phyloP scores from a whole-genome alignment of 2,797 vertebrate species.

The Acanthurus lineatus region DNA sequence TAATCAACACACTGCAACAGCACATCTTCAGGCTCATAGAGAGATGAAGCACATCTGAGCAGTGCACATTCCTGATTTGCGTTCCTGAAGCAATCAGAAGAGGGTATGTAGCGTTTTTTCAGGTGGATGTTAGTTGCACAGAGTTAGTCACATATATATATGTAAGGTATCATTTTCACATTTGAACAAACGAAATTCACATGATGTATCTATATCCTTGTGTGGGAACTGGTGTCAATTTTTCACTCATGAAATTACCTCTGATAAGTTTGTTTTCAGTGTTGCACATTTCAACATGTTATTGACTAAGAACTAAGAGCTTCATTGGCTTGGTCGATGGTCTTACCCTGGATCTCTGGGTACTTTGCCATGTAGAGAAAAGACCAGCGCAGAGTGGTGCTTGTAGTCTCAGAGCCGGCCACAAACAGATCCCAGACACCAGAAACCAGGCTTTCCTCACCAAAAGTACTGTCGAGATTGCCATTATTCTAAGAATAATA shows the following conservation, averaged over 20 bases:
- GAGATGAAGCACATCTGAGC: not conserved
- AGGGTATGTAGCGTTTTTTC: no score
- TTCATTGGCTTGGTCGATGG: slow-evolving; percentile 6
- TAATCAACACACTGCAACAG: not conserved
- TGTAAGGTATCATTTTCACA: no score
- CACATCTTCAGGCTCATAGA: not conserved
- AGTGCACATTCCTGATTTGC: not conserved
- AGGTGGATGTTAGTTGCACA: no score
- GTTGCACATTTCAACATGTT: not conserved
- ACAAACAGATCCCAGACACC: slow-evolving; percentile 81
- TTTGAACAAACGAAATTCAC: no score
- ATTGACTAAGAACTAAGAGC: not conserved
- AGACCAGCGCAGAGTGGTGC: slow-evolving; percentile 86
- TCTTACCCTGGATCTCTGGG: slow-evolving; percentile 87
- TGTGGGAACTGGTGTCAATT: not conserved
- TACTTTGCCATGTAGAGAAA: slow-evolving; percentile 84
- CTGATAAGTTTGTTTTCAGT: not conserved
- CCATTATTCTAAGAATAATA: slow-evolving; percentile 49
- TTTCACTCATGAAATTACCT: not conserved
- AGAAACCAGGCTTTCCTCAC: slow-evolving; percentile 76
- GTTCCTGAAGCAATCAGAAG: no score
- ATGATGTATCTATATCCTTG: no score
- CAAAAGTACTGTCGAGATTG: slow-evolving; percentile 77
- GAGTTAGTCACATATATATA: no score
- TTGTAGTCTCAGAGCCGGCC: slow-evolving; percentile 87